Evolutionary conservation across 2,888 invertebrate species (phyloP).

Genomic region (Microctonus brassicae): DNA sequence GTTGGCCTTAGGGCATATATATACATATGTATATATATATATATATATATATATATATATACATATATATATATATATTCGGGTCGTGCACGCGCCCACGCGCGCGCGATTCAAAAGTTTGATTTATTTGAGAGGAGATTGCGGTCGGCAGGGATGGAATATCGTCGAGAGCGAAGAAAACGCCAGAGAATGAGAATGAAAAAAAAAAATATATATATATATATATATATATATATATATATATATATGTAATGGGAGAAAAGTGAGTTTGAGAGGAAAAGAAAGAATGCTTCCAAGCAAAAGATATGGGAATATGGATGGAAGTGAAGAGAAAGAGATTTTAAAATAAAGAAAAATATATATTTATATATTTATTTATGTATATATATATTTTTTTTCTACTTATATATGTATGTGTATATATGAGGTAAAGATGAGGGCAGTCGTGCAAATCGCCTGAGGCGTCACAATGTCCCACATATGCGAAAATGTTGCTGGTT

Average conservation of each 20-base stretch:
- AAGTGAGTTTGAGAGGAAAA: conserved; percentile 27
- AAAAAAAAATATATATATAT: neutral
- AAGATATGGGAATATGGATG: conserved; percentile 1
- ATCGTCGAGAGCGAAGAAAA: conserved; percentile 22
- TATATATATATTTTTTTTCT: too few species aligned
- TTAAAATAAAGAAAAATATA: conserved; percentile 35
- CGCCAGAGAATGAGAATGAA: neutral
- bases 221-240: too few species aligned
- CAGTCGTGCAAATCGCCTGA: conserved; percentile 50
- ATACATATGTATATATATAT: too few species aligned
- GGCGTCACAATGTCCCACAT: conserved; percentile 54
- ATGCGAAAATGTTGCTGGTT: conserved; percentile 44
- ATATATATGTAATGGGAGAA: conserved; percentile 12
- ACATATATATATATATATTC: too few species aligned
- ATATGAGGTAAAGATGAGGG: conserved; percentile 37
- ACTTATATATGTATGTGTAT: too few species aligned
- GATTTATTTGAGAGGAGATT: conserved; percentile 69
- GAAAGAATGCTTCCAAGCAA: neutral
- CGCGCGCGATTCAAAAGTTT: conserved; percentile 66
- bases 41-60: too few species aligned
- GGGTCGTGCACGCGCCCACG: conserved; percentile 34
- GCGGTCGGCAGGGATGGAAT: conserved; percentile 54
- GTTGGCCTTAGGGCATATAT: conserved; percentile 35
- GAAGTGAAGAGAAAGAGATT: neutral
- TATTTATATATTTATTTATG: too few species aligned